phyloP scores from a whole-genome alignment of 1,140 invertebrate genomes.

The Bombus waltoni region DNA sequence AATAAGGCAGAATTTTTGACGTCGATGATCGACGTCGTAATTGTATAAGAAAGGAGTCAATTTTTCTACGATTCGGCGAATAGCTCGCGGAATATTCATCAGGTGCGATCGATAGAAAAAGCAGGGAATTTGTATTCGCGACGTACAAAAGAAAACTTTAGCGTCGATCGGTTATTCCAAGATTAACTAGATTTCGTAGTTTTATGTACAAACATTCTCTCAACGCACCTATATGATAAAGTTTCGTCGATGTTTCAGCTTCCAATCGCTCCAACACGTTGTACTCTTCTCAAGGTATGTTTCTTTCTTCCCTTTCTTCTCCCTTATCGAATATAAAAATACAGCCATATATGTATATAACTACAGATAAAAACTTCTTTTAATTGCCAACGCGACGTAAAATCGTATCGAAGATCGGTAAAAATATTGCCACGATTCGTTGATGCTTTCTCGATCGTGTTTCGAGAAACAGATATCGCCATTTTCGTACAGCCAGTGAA shows the following conservation, averaged over 20 bases:
- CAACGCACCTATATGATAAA: neutral
- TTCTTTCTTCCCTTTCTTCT: no score
- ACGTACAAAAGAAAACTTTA: neutral
- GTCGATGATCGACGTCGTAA: neutral
- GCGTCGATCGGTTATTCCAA: neutral
- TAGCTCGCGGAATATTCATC: neutral
- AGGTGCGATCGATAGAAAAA: neutral
- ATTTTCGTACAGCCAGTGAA: neutral
- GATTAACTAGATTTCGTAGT: neutral
- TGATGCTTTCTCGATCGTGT: neutral
- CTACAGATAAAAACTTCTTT: neutral
- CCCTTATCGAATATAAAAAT: neutral
- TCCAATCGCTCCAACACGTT: neutral
- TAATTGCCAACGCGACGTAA: neutral
- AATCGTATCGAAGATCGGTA: neutral
- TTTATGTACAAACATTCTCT: constrained; percentile 16
- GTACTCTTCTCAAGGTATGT: constrained; percentile 16
- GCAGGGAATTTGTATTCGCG: neutral
- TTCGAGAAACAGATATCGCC: no score
- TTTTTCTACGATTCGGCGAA: neutral
- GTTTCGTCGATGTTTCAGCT: constrained; percentile 3
- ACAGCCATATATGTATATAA: neutral
- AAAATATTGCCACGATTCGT: constrained; percentile 34
- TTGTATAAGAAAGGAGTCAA: neutral
- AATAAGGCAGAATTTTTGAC: neutral